A percentile compares a stretch with the other conserved stretches of the same genome.
phyloP scores from a whole-genome alignment of 2,797 vertebrate genomes.

The Avahi laniger region DNA sequence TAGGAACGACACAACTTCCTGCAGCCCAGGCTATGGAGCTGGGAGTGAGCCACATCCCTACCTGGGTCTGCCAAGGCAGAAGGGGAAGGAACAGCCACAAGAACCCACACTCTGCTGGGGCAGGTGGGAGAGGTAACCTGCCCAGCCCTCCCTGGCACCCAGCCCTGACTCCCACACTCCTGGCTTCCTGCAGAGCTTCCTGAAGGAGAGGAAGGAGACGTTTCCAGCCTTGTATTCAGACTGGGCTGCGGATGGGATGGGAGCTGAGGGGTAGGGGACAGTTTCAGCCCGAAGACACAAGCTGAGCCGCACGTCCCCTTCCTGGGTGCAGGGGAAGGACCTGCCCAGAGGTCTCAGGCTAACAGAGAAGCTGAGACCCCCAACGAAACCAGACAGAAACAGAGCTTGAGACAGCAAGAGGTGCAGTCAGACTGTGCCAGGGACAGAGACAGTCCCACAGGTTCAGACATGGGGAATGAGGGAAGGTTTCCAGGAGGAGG shows the following conservation, averaged over 20 bases:
- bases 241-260: neutral
- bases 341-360: neutral
- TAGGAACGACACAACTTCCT: neutral
- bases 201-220: neutral
- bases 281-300: neutral
- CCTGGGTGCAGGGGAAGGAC: neutral
- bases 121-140: neutral
- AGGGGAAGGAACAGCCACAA: neutral
- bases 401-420: neutral
- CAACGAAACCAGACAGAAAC: neutral
- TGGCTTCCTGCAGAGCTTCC: conserved; percentile 8
- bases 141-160: neutral
- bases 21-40: neutral
- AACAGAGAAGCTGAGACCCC: neutral
- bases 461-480: neutral
- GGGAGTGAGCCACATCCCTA: neutral
- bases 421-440: neutral
- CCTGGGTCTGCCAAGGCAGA: neutral
- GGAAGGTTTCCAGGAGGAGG: neutral
- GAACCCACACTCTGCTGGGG: fast-evolving
- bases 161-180: neutral
- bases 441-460: neutral
- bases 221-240: neutral
- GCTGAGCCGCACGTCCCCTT: neutral
- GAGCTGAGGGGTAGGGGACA: neutral